Evolutionary conservation across 2,797 vertebrate species (phyloP), one percentile per base, ranked within the genome.

Genomic region (Oreonectes daqikongensis): DNA sequence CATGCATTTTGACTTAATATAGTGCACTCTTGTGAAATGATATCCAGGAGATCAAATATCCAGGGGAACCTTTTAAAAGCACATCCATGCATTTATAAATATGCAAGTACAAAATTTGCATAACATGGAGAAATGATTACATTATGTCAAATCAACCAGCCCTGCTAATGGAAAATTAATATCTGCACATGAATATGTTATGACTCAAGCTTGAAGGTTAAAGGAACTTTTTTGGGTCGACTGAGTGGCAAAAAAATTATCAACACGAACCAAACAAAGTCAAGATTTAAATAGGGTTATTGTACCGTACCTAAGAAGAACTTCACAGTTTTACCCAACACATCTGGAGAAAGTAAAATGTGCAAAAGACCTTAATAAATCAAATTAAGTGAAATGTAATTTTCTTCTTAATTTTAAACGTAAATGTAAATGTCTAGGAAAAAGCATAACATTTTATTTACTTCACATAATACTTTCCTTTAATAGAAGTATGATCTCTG

Each of bases 11-110:
- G 48, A 30, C 9, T 5, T 24, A 28, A 14, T 59, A 24, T 59
- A 44, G 42, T 14, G 53, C 63, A 28, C 50, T 11, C 22, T 65
- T 7, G 53, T 69, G n/a, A 67, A 66, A 53, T 69, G 57, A 74
- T 66, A 77, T 38, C 30, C 60, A 82, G 46, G 80, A 60, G 64
- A 79, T 64, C 1, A 71, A 59, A 64, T 79, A 80, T 86, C 79
- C 86, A 74, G 80, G 46, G 72, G 69, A 80, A 76, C 82, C 64
- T 80, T 84, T 75, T 79, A 86, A 87, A 80, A 78, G 57, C 72
- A 72, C 84, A 87, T 82, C 84, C 80, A 77, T 77, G 79, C 72
- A 53, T 84, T 76, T 72, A 81, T 70, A 84, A 83, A 84, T 83
- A 73, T 86, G 81, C 83, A 85, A 69, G 78, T 68, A 69, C 80